Base-by-base conservation (phyloP, 2,113 vertebrate genomes). In the Beaufortia kweichowensis region DNA sequence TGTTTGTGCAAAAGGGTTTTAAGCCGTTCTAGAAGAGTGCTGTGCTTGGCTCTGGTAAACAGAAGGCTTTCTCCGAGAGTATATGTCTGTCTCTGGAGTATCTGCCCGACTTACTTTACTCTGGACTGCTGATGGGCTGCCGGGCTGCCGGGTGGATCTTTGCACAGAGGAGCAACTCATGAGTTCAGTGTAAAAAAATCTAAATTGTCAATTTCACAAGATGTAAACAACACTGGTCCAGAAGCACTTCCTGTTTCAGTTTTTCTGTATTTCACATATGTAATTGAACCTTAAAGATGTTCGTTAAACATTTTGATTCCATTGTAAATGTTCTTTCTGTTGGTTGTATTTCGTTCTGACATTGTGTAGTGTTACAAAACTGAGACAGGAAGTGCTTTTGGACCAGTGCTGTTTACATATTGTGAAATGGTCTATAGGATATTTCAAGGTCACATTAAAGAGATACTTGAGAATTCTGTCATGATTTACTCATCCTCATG, bases 1-100 rank as follows among this genome's bases (percentile, higher is more conserved):
- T 63, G 65, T 78, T 77, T 60, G 74, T 75, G 56, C 48, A 8
- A 65, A 33, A 46, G 75, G n/a, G 48, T 57, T 83, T 61, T 33
- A 66, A 75, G 28, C 55, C 39, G 68, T 10, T 48, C 28, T 78
- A 76, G 82, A 71, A 39, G 17, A 53, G n/a, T 68, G 57, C 57
- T 50, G 46, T n/a, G 11, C 24, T 57, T 53, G 31, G 43, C 35
- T 64, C 41, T 41, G 29, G 33, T 74, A 81, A 69, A 78, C 63
- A 64, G 63, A 46, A 39, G 35, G 66, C 28, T 33, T 46, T 68
- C 29, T 41, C 17, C 53, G 55, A 55, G 62, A 59, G 53, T 10
- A 39, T 12, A 31, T 63, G 56, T 80, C 57, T 23, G 55, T 48
- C 66, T 53, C 35, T 10, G 10, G 35, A 39, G 35, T 11, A 39